Evolutionary conservation across 2,888 invertebrate species (phyloP).

Genomic region (Drosophila vallismaia): DNA sequence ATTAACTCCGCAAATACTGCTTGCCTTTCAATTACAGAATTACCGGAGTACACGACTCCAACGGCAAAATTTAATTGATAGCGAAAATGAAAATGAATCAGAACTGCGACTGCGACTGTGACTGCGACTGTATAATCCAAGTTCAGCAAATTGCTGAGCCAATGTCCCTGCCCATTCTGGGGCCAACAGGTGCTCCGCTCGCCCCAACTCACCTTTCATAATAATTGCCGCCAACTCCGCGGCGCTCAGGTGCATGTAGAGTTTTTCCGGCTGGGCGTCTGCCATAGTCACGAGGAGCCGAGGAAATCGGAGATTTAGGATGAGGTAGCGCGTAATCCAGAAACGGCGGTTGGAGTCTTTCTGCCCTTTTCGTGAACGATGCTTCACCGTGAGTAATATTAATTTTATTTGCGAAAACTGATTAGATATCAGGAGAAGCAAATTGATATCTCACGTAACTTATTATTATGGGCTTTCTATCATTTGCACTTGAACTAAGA

Average conservation of each 20-base stretch:
- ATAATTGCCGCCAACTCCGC: constrained; percentile 82
- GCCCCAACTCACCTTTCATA: constrained; percentile 80
- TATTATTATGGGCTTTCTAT: constrained; percentile 4
- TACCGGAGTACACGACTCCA: constrained; percentile 2
- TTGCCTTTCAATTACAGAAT: constrained; percentile 38
- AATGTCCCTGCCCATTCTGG: background rate
- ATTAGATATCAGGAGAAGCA: background rate
- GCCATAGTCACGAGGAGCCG: constrained; percentile 47
- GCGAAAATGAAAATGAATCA: background rate
- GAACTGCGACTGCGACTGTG: background rate
- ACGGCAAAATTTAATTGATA: constrained; percentile 1
- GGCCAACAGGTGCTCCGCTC: constrained; percentile 49
- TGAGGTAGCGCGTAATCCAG: constrained; percentile 69
- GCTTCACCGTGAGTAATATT: constrained; percentile 2
- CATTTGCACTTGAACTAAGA: constrained; percentile 19
- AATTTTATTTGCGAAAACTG: constrained; percentile 4
- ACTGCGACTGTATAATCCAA: background rate
- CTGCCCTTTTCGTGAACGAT: background rate
- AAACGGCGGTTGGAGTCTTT: constrained; percentile 16
- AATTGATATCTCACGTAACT: constrained; percentile 1
- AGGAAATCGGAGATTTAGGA: constrained; percentile 5
- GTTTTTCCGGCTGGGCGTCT: constrained; percentile 63
- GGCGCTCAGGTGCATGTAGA: constrained; percentile 82
- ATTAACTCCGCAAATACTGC: constrained; percentile 20
- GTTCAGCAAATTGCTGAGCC: background rate